Evolutionary conservation across 1,140 invertebrate genomes (phyloP), one percentile per base, ranked within the genome.

Genomic region (Lepidotrigona ventralis): DNA sequence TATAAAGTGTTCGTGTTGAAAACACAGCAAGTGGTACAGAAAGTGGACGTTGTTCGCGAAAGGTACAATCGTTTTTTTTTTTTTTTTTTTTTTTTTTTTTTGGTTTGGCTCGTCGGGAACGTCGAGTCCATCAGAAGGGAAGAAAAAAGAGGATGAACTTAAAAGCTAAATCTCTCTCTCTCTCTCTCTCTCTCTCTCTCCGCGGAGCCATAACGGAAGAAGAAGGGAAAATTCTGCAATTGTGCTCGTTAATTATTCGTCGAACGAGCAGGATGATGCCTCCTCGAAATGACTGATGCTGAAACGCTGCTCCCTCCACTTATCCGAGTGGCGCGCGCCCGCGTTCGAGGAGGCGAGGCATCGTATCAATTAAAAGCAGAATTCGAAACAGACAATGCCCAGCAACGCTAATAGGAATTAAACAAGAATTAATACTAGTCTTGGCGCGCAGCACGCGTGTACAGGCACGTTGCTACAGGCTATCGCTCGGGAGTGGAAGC

Each of bases 381-480:
- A 70, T 58, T 58, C n/a, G 17, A 58, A 29, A 51, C 72, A 58
- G 69, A 76, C 80, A 70, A 82, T 82, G 66, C 29, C 72, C 60
- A 58, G 4, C 19, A 19, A 64, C 19, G 53, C 53, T 73, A 74
- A 77, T 68, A 76, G 51, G 23, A 70, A 29, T 77, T 76, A 58
- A 82, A 69, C n/a, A 17, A 26, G 5, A 56, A 70, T 58, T 68
- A 82, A 73, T 53, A 60, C 53, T 60, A 29, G 29, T 9, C 6
- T 74, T 21, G 54, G 14, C 4, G 71, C 26, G 17, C 46, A 33
- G n/a, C 39, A 8, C 39, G 39, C 39, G 39, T 17, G n/a, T 46
- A 46, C 33, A 33, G 2, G 71, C 17, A 46, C 39, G 51, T 21
- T 56, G 54, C 54, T 26, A 60, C 39, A 1, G 64, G 64, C 64